phyloP scores from a whole-genome alignment of 2,113 vertebrate species.

The Mobula birostris region DNA sequence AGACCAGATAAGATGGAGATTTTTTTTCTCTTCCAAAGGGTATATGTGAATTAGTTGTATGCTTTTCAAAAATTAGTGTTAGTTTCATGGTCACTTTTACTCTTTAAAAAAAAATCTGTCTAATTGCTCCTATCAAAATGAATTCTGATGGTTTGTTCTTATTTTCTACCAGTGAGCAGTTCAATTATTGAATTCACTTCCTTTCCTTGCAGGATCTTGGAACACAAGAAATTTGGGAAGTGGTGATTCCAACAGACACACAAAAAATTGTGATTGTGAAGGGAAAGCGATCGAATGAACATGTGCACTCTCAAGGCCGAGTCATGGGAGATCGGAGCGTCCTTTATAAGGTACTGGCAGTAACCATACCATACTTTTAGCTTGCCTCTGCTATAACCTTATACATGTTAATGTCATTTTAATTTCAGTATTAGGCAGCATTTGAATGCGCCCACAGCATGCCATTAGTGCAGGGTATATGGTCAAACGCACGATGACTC shows the following conservation, averaged over 20 bases:
- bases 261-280: conserved; percentile 81
- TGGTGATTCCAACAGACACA: conserved; percentile 71
- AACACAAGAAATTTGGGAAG: conserved; percentile 85
- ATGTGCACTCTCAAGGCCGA: conserved; percentile 91
- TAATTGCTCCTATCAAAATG: background rate
- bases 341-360: conserved; percentile 79
- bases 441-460: background rate
- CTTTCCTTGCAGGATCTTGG: conserved; percentile 67
- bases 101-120: too few species aligned
- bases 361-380: background rate
- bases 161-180: background rate
- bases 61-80: too few species aligned
- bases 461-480: background rate
- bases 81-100: background rate
- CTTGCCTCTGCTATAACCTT: background rate
- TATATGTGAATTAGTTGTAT: background rate
- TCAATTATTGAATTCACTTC: background rate
- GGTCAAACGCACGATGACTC: background rate
- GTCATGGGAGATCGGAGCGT: conserved; percentile 98
- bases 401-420: background rate
- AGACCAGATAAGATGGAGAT: too few species aligned
- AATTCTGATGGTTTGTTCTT: background rate
- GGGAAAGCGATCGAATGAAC: conserved; percentile 84
- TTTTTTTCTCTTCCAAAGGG: background rate
- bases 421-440: background rate